Evolutionary conservation across 2,888 invertebrate genomes (phyloP), one percentile per base, ranked within the genome.

Genomic region (Crematogaster levior): DNA sequence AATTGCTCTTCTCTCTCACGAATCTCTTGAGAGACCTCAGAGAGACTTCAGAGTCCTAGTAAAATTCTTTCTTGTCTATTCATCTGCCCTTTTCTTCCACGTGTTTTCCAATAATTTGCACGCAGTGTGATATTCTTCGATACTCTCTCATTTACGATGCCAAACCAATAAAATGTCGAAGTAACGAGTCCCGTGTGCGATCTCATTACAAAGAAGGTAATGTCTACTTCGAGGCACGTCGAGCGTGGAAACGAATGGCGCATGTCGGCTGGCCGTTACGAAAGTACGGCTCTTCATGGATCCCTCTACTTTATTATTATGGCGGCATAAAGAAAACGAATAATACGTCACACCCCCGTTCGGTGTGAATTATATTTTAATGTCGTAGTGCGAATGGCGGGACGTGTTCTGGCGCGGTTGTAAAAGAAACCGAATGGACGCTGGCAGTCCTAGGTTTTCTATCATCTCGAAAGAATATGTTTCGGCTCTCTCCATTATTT

Each of bases 311-410:
- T 79, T 79, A 79, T 79, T 79, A 79, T 79, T 68, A 68, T 68
- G 56, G 30, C 18, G 30, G 56, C 43, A 68, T 79, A 68, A 79
- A 79, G 24, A 12, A 43, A 65, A 56, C 56, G 77, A 68, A 68
- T 68, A 58, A 68, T 79, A 79, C 68, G 56, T 79, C 56, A 68
- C 43, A n/a, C 3, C 9, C 21, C 43, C 34, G 56, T 79, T 79
- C 21, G 56, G 30, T 68, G 56, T 46, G 56, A 79, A 68, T 79
- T 79, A 79, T 79, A 68, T 79, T 79, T 79, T 79, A 79, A 79
- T 27, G 68, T 34, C 77, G 56, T 43, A 56, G 43, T 7, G 68
- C 77, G 56, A 79, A 79, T 68, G 24, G 77, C 18, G 34, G 18
- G 34, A 68, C 56, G 68, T 58, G 56, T 21, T 53, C 37, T 37